Percentiles rank a stretch among this genome's conserved stretches.
These are phyloP conservation scores for Cheilinus undulatus DNA, from an alignment of 2,113 vertebrate species.

Conservation along the genomic window DNA sequence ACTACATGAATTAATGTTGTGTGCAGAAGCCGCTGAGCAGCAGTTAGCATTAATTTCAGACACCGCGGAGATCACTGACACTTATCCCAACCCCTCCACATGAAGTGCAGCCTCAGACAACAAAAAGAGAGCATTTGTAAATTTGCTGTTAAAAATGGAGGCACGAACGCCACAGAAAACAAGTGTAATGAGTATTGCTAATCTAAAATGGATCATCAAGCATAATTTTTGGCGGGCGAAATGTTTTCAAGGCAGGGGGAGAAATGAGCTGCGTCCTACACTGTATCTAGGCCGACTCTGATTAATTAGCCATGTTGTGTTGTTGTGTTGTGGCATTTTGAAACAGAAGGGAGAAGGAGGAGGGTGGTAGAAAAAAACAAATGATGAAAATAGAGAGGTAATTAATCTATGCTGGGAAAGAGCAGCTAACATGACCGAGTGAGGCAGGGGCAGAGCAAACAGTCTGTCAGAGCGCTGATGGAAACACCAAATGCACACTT, in stretches of 20 bases:
- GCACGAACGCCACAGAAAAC: slow-evolving; percentile 53
- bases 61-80: slow-evolving; percentile 60
- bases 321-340: slow-evolving; percentile 77
- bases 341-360: slow-evolving; percentile 61
- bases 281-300: slow-evolving; percentile 80
- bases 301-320: slow-evolving; percentile 83
- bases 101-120: slow-evolving; percentile 45
- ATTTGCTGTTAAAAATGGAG: slow-evolving; percentile 47
- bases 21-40: slow-evolving; percentile 60
- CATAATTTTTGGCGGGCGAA: slow-evolving; percentile 37
- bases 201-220: slow-evolving; percentile 71
- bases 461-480: slow-evolving; percentile 30
- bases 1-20: slow-evolving; percentile 69
- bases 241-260: slow-evolving; percentile 49
- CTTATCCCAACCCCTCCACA: slow-evolving; percentile 58
- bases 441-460: slow-evolving; percentile 40
- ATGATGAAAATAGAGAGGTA: slow-evolving; percentile 78
- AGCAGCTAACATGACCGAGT: slow-evolving; percentile 56
- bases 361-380: not conserved
- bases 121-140: slow-evolving; percentile 36
- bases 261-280: slow-evolving; percentile 52
- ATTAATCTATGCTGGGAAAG: slow-evolving; percentile 78
- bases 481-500: slow-evolving; percentile 21
- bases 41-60: slow-evolving; percentile 72
- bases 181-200: slow-evolving; percentile 63